Evolutionary conservation across 1,140 invertebrate genomes (phyloP).

Genomic region (Heliconius congener): DNA sequence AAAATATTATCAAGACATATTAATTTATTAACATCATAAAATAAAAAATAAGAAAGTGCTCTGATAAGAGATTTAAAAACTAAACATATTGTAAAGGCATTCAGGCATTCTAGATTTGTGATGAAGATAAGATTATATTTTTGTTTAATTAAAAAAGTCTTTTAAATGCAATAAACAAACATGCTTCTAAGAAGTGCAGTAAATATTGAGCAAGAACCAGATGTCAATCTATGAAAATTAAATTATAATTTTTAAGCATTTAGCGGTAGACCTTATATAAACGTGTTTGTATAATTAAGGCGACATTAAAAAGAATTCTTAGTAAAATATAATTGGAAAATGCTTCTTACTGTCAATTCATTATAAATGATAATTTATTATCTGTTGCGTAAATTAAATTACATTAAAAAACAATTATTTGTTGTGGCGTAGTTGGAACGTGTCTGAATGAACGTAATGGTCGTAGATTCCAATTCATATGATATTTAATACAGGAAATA

Average conservation of each 20-base stretch:
- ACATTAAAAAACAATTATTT: not conserved
- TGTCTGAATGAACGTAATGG: not conserved
- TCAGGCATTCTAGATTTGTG: conserved; percentile 2
- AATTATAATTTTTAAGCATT: conserved; percentile 11
- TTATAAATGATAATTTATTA: not conserved
- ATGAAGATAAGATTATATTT: conserved; percentile 19
- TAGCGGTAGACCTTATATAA: not conserved
- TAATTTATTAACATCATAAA: conserved; percentile 9
- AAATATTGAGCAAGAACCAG: conserved; percentile 13
- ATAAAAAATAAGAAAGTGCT: not conserved
- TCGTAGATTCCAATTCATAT: not conserved
- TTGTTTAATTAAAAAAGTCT: conserved; percentile 24
- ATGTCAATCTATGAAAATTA: conserved; percentile 28
- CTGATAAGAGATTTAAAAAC: not conserved
- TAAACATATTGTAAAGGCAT: not conserved
- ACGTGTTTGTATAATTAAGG: not conserved
- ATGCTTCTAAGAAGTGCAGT: conserved; percentile 16
- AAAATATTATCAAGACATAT: not conserved
- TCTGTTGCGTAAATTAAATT: not conserved
- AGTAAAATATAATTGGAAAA: not conserved
- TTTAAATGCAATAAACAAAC: conserved; percentile 15
- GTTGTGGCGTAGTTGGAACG: not conserved
- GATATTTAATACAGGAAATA: too few species aligned
- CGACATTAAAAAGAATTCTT: not conserved
- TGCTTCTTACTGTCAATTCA: not conserved